These are phyloP conservation scores for Volucella bombylans DNA, from an alignment of 2,888 invertebrate species.

Conservation along the genomic window DNA sequence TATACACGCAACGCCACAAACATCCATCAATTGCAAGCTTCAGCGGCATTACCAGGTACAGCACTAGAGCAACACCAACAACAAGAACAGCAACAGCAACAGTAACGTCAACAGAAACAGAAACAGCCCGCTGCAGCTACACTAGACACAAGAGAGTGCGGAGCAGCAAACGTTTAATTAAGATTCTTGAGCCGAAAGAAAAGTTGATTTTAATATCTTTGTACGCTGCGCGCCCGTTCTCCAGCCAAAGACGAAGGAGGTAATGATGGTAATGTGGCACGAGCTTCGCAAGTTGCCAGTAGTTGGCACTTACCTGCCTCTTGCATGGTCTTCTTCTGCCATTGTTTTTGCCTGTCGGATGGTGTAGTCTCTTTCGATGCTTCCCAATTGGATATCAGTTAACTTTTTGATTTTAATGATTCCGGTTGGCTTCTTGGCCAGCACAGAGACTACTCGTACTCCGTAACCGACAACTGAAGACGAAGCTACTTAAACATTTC, in stretches of 20 bases:
- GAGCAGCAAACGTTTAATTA: slow-evolving; percentile 60
- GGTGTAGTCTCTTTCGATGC: slow-evolving; percentile 59
- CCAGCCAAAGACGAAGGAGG: slow-evolving; percentile 10
- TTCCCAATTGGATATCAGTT: slow-evolving; percentile 71
- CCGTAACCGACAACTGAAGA: not conserved
- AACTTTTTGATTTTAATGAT: slow-evolving; percentile 71
- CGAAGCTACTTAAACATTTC: slow-evolving; percentile 33
- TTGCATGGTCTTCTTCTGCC: slow-evolving; percentile 50
- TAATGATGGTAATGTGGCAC: not conserved
- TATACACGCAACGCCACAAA: slow-evolving; percentile 64
- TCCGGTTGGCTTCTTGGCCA: slow-evolving; percentile 69
- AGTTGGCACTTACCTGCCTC: slow-evolving; percentile 11
- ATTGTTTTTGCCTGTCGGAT: not conserved
- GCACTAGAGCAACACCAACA: not conserved
- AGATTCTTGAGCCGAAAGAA: slow-evolving; percentile 69
- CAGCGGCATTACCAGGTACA: not conserved
- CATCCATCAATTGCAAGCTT: slow-evolving; percentile 31
- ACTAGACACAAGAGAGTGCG: no score
- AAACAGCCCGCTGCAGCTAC: not conserved
- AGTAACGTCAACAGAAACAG: no score
- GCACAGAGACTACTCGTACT: not conserved
- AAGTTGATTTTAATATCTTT: slow-evolving; percentile 71
- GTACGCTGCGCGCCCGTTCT: slow-evolving; percentile 32
- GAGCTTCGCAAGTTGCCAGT: slow-evolving; percentile 8
- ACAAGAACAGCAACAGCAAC: not conserved